These are phyloP conservation scores for Serrognathus titanus DNA, from an alignment of 2,888 invertebrate genomes.

Conservation along the genomic window DNA sequence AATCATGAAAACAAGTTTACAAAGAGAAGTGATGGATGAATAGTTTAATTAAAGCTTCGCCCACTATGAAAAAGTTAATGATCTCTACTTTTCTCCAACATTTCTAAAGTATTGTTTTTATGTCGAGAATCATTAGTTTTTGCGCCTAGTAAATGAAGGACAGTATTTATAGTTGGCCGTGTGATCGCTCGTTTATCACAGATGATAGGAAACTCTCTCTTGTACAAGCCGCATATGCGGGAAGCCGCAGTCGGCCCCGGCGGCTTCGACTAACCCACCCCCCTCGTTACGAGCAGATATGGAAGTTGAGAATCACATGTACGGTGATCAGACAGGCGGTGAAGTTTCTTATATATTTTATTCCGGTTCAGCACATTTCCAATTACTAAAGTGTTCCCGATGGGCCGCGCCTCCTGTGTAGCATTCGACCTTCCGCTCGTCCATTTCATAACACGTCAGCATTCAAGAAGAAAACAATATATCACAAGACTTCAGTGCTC, in stretches of 20 bases:
- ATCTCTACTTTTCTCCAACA: neutral
- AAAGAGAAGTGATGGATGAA: no score
- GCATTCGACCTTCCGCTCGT: conserved; percentile 35
- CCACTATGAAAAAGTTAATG: neutral
- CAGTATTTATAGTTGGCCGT: conserved; percentile 26
- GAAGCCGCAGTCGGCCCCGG: conserved; percentile 2
- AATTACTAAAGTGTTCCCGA: conserved; percentile 44
- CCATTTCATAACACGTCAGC: conserved; percentile 37
- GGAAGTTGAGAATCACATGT: conserved; percentile 29
- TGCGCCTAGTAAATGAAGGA: conserved; percentile 24
- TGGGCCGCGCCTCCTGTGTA: conserved; percentile 23
- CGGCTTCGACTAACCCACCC: neutral
- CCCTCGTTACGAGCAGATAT: neutral
- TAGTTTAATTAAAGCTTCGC: no score
- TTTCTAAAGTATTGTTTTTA: conserved; percentile 5
- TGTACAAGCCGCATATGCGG: neutral
- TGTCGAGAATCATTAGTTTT: conserved; percentile 25
- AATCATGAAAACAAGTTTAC: no score
- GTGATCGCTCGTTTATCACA: conserved; percentile 31
- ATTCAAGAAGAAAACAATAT: conserved; percentile 29
- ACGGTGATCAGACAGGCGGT: conserved; percentile 36
- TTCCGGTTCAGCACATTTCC: conserved; percentile 46
- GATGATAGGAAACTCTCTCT: neutral
- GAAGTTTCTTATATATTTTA: conserved; percentile 46
- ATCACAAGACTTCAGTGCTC: conserved; percentile 20